Base-by-base conservation (phyloP, 2,888 invertebrate species). In the Enchytraeus crypticus region DNA sequence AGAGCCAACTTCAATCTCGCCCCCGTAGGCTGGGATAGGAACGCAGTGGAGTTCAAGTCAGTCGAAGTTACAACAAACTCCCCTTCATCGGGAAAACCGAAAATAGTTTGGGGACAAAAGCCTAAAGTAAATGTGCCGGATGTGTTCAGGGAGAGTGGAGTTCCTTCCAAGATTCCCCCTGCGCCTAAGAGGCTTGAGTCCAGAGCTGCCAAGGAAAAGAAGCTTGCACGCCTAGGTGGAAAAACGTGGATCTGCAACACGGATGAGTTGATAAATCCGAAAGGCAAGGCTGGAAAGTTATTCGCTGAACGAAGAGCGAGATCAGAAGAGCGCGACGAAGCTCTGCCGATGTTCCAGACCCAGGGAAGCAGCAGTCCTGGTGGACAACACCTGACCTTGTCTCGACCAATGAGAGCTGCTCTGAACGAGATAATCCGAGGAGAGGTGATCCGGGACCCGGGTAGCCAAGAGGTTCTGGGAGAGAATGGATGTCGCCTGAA, bases 271-370 rank as follows among this genome's bases (percentile, higher is more conserved):
- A 87, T 89, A 76, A 85, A 86, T 65, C 86, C 87, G 61, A 86
- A 84, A 78, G 89, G 89, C 76, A 87, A 86, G 82, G 89, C 89
- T 68, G 89, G 89, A 27, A 87, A 88, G 80, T 83, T 90, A 72
- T 90, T 90, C 77, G 89, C 89, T 45, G 89, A 89, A 77, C 84
- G 90, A 64, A 86, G 88, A 74, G 84, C 85, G 84, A 69, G 74
- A 75, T 86, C 88, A n/a, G 89, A 89, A 72, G 63, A 51, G 11
- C 27, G 26, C n/a, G 63, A 57, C 14, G 49, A 23, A 18, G 21
- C 14, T 47, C 18, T 18, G 18, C 21, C 23, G 49, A 21, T 8
- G 8, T 23, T 47, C 21, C 5, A 18, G 18, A 14, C 18, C 8
- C 38, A 18, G 21, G 43, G 43, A 43, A n/a, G 43, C 43, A n/a